Evolutionary conservation across 2,888 invertebrate species (phyloP).

Genomic region (Thymelicus sylvestris): DNA sequence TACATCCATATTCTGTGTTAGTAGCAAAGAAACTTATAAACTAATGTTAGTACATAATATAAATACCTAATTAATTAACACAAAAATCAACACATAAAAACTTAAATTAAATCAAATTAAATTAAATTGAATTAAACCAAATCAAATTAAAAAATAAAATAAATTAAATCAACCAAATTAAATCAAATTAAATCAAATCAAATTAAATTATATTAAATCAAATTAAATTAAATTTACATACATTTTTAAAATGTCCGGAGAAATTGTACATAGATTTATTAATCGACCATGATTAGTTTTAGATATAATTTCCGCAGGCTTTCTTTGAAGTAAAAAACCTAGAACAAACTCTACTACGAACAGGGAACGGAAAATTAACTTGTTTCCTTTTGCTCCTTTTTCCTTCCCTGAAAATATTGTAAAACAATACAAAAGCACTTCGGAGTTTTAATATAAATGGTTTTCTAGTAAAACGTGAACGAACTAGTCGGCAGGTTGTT

Average conservation of each 20-base stretch:
- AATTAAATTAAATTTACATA: too few species aligned
- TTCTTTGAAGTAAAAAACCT: not conserved
- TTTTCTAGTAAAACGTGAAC: not conserved
- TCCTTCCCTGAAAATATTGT: not conserved
- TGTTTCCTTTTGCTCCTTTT: not conserved
- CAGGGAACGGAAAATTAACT: slow-evolving; percentile 3
- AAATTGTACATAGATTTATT: slow-evolving; percentile 2
- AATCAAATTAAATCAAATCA: too few species aligned
- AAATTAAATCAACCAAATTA: too few species aligned
- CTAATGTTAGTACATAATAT: too few species aligned
- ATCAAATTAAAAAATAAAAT: too few species aligned
- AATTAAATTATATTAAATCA: too few species aligned
- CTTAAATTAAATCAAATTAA: too few species aligned
- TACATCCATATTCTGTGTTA: too few species aligned
- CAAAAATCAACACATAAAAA: too few species aligned
- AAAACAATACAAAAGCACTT: not conserved
- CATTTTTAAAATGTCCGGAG: slow-evolving; percentile 24
- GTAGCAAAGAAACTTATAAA: too few species aligned
- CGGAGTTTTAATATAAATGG: not conserved
- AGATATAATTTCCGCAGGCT: not conserved
- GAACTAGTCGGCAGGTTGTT: not conserved
- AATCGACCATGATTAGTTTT: not conserved
- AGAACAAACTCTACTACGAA: not conserved
- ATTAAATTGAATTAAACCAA: too few species aligned
- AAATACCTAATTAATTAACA: too few species aligned